Percentiles rank a stretch among this genome's conserved stretches.
Evolutionary conservation across 2,797 vertebrate genomes (phyloP).

Genomic region (Lophotriccus pileatus): DNA sequence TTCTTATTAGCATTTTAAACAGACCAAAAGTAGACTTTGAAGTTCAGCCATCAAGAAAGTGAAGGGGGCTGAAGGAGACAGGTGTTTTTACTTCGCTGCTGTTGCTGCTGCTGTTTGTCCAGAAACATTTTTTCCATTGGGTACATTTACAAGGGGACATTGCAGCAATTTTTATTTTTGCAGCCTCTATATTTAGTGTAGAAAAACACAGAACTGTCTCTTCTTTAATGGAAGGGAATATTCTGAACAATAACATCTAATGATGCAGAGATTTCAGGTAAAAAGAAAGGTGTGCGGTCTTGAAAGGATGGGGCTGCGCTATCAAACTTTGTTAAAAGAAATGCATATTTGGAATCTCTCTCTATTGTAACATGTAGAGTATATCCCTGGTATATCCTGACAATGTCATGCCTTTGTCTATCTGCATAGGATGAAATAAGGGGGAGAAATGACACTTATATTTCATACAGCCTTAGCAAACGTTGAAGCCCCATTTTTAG

Average conservation of each 20-base stretch:
- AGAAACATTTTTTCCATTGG: not conserved
- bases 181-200: not conserved
- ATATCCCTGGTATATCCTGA: not conserved
- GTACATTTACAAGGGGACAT: not conserved
- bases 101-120: not conserved
- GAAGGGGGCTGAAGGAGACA: not conserved
- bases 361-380: not conserved
- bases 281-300: not conserved
- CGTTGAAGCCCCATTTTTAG: not conserved
- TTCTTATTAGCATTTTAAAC: conserved; percentile 42
- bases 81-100: not conserved
- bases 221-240: not conserved
- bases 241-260: not conserved
- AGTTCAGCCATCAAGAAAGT: not conserved
- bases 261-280: not conserved
- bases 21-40: conserved; percentile 31
- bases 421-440: not conserved
- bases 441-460: not conserved
- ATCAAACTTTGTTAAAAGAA: not conserved
- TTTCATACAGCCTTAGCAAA: not conserved
- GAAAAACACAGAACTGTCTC: not conserved
- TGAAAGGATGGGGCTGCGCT: not conserved
- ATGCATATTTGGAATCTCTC: not conserved
- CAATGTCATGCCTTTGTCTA: not conserved
- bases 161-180: not conserved